Base-by-base conservation (phyloP, 1,140 invertebrate genomes). In the Mamestra configurata region DNA sequence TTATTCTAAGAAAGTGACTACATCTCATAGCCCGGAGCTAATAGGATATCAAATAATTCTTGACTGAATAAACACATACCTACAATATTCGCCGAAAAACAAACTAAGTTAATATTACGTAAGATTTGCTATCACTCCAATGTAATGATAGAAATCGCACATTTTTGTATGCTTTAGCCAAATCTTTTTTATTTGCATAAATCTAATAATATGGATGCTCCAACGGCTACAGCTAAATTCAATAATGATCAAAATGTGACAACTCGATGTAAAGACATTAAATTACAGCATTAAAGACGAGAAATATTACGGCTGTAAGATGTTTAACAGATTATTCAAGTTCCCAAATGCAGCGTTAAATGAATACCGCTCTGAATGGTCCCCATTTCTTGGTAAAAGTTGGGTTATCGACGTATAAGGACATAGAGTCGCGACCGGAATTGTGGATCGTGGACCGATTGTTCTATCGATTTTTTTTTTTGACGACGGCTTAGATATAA, bases 31-130 rank as follows among this genome's bases (percentile, higher is more conserved):
- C n/a, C n/a, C n/a, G n/a, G 1, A 27, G 22, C 13, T 31, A 59
- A 59, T 59, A 59, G 55, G 13, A 59, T 59, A 11, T 31, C 55
- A 31, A 57, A 59, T 59, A 59, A 59, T 3, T 31, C 31, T 59
- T 59, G 24, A 31, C 24, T 59, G 24, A 59, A 59, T 27, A 31
- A 31, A 59, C 15, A 27, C 22, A 10, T 13, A n/a, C n/a, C n/a
- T n/a, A 5, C n/a, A 11, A 40, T 20, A 40, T 40, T 66, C 18
- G 40, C 22, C 6, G 61, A 22, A 40, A 40, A 66, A 57, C 22
- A 11, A 20, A 37, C 10, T 22, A 66, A 66, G 4, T 37, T 4
- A 40, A 20, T 40, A 20, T 66, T 40, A 66, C 35, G 35, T 40
- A 61, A 61, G 57, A n/a, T 6, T 4, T 59, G 31, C 15, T 18